Conservation (phyloP, 2,888 invertebrate genomes). For the Spilarctia lutea region DNA sequence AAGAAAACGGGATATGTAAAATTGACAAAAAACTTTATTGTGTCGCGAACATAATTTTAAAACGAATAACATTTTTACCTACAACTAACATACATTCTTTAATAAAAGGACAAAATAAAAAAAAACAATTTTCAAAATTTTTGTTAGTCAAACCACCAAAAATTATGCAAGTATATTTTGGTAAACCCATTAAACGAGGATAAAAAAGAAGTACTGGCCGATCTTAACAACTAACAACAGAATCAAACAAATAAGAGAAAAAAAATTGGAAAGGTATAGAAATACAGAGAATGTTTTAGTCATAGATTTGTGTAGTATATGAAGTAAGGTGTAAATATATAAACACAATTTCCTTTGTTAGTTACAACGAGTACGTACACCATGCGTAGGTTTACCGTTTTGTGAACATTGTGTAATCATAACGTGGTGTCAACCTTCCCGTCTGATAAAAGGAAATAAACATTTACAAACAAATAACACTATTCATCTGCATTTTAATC, state of each 20-base stretch:
- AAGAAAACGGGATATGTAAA: neutral
- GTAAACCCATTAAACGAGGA: neutral
- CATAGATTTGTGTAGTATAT: conserved; percentile 21
- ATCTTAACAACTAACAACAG: neutral
- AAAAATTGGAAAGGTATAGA: conserved; percentile 4
- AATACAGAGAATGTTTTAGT: conserved; percentile 28
- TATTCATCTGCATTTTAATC: neutral
- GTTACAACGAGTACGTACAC: conserved; percentile 51
- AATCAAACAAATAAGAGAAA: conserved; percentile 21
- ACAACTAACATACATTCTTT: neutral
- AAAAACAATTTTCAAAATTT: neutral
- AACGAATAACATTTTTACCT: neutral
- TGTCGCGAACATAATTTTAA: neutral
- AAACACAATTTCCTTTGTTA: conserved; percentile 50
- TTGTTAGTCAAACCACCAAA: neutral
- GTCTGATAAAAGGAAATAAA: conserved; percentile 70
- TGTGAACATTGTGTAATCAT: conserved; percentile 60
- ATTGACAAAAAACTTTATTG: too few species aligned
- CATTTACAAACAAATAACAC: neutral
- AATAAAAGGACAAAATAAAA: neutral
- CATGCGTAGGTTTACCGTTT: conserved; percentile 64
- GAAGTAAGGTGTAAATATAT: conserved; percentile 24
- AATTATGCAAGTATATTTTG: neutral
- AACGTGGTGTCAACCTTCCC: conserved; percentile 68
- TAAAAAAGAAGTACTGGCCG: neutral